These are phyloP conservation scores for Hippocampus barbouri DNA, from an alignment of 2,113 vertebrate genomes.

Conservation along the genomic window DNA sequence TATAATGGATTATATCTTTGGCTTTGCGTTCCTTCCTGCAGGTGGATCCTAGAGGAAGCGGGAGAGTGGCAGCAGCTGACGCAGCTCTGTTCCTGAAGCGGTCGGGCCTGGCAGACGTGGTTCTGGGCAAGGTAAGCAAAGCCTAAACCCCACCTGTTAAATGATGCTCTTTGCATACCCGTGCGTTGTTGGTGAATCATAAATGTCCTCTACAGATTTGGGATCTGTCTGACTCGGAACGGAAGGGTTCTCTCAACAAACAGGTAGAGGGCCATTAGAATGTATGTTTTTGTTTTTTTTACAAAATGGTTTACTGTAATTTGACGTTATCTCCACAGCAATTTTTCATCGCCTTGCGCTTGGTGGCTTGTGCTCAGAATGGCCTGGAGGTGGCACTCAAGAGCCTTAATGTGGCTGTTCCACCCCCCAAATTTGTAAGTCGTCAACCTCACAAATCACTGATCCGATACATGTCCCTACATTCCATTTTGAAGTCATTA, in stretches of 20 bases:
- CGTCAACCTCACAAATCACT: background rate
- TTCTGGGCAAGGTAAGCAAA: conserved; percentile 89
- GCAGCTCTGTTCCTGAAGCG: conserved; percentile 93
- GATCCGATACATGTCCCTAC: background rate
- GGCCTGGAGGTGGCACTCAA: conserved; percentile 90
- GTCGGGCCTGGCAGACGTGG: conserved; percentile 89
- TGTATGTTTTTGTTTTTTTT: background rate
- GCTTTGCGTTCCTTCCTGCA: conserved; percentile 48
- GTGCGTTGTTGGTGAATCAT: background rate
- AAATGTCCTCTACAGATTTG: conserved; percentile 80
- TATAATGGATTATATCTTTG: background rate
- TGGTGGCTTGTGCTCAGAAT: conserved; percentile 97
- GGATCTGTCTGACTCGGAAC: conserved; percentile 94
- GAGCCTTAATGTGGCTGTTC: conserved; percentile 84
- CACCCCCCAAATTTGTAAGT: conserved; percentile 97
- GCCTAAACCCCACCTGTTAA: background rate
- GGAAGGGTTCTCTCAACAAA: conserved; percentile 91
- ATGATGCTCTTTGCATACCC: background rate
- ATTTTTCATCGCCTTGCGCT: conserved; percentile 90
- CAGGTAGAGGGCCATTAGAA: conserved; percentile 75
- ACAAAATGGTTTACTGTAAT: background rate
- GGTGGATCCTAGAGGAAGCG: conserved; percentile 87
- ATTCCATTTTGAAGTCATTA: background rate
- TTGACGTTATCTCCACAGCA: conserved; percentile 72
- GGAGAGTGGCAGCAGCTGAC: conserved; percentile 87